These are phyloP conservation scores for Synaphobranchus kaupii DNA, from an alignment of 2,797 vertebrate genomes.

Conservation along the genomic window DNA sequence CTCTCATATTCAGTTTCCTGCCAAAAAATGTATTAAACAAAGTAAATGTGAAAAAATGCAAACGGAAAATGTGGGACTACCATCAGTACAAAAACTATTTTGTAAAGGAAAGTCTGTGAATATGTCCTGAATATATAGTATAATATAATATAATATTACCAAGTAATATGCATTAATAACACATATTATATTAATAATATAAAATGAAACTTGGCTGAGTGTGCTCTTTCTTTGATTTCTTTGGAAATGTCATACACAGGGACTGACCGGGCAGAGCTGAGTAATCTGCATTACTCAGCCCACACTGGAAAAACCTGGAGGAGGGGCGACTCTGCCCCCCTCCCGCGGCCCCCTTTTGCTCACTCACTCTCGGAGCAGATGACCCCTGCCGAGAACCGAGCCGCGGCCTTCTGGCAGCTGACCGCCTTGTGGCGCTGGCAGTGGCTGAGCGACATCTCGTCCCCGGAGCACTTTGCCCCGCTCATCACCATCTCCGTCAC, in stretches of 20 bases:
- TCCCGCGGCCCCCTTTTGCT: background rate
- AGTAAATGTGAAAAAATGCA: background rate
- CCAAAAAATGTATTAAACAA: no score
- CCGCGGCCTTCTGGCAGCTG: slow-evolving; percentile 82
- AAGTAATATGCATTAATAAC: background rate
- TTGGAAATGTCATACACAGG: no score
- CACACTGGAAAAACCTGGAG: background rate
- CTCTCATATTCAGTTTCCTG: background rate
- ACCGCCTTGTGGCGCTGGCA: slow-evolving; percentile 84
- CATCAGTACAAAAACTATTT: background rate
- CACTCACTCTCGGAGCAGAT: slow-evolving; percentile 98
- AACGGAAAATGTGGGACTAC: background rate
- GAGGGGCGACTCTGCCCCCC: background rate
- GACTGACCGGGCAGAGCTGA: background rate
- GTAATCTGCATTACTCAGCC: background rate
- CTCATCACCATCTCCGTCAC: slow-evolving; percentile 91
- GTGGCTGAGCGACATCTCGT: slow-evolving; percentile 86
- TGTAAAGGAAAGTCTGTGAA: background rate
- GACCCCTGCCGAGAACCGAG: slow-evolving; percentile 88
- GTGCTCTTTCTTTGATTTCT: no score
- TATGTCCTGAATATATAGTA: background rate
- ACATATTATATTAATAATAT: no score
- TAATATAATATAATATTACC: background rate
- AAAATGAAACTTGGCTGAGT: no score
- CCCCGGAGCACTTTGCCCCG: slow-evolving; percentile 87